These are phyloP conservation scores for Isaurus tuberculatus DNA, from an alignment of 92 coral and sea anemone species.

Conservation along the genomic window DNA sequence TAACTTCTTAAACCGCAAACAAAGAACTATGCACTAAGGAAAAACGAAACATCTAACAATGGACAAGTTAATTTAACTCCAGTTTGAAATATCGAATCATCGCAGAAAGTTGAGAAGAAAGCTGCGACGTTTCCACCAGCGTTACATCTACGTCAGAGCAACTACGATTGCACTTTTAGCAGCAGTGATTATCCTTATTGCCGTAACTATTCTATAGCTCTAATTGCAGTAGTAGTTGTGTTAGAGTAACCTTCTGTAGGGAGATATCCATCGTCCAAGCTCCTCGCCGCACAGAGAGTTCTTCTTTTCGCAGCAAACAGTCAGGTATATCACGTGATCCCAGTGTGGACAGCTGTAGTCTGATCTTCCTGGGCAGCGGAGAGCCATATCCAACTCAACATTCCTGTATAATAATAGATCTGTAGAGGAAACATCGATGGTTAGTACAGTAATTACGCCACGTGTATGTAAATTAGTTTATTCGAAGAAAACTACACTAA, in stretches of 20 bases:
- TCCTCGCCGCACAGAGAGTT: conserved; percentile 89
- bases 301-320: conserved; percentile 85
- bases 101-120: too few relatives aligned
- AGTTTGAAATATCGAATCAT: too few relatives aligned
- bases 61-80: too few relatives aligned
- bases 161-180: background rate
- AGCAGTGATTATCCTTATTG: background rate
- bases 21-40: too few relatives aligned
- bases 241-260: conserved; percentile 79
- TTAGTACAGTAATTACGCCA: background rate
- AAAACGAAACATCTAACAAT: too few relatives aligned
- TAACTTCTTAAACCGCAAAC: too few relatives aligned
- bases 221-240: background rate
- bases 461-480: background rate
- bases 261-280: conserved; percentile 96
- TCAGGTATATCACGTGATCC: conserved; percentile 95
- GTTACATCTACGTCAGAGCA: too few relatives aligned
- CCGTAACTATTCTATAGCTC: background rate
- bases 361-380: conserved; percentile 78
- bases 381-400: conserved; percentile 95
- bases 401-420: conserved; percentile 90
- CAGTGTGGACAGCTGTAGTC: conserved; percentile 98
- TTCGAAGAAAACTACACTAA: too few relatives aligned
- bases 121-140: too few relatives aligned
- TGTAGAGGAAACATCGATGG: conserved; percentile 3